These are phyloP conservation scores for Sebastes reedi DNA, from an alignment of 2,797 vertebrate genomes.

Conservation along the genomic window DNA sequence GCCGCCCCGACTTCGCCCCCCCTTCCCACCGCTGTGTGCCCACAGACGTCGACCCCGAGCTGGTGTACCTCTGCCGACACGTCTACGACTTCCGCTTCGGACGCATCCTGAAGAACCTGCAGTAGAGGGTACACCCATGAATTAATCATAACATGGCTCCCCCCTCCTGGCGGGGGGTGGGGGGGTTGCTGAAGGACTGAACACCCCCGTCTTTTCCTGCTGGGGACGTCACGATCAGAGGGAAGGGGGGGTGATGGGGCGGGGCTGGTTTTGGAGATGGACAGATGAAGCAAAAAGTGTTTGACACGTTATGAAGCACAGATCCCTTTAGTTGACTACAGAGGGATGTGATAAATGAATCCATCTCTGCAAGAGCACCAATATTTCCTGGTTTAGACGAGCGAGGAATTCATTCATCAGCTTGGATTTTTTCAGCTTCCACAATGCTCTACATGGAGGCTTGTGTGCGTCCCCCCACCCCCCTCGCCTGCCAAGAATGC, in stretches of 20 bases:
- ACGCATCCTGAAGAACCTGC: conserved; percentile 98
- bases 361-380: conserved; percentile 43
- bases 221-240: neutral
- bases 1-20: conserved; percentile 89
- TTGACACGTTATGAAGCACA: conserved; percentile 66
- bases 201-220: conserved; percentile 19
- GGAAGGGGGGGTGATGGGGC: neutral
- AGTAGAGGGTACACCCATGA: conserved; percentile 79
- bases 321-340: conserved; percentile 66
- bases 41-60: conserved; percentile 92
- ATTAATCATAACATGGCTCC: conserved; percentile 22
- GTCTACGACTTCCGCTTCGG: conserved; percentile 98
- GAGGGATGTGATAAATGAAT: conserved; percentile 9
- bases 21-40: conserved; percentile 96
- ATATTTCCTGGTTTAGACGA: conserved; percentile 10
- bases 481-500: conserved; percentile 31
- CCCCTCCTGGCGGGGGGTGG: neutral
- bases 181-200: conserved; percentile 25
- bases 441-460: conserved; percentile 16
- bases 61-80: conserved; percentile 98
- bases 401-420: conserved; percentile 21
- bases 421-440: conserved; percentile 27
- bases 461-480: neutral
- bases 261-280: conserved; percentile 1
- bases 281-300: conserved; percentile 24